Evolutionary conservation across 2,797 vertebrate genomes (phyloP), one percentile per base, ranked within the genome.

Genomic region (Cercopithecus petaurista): DNA sequence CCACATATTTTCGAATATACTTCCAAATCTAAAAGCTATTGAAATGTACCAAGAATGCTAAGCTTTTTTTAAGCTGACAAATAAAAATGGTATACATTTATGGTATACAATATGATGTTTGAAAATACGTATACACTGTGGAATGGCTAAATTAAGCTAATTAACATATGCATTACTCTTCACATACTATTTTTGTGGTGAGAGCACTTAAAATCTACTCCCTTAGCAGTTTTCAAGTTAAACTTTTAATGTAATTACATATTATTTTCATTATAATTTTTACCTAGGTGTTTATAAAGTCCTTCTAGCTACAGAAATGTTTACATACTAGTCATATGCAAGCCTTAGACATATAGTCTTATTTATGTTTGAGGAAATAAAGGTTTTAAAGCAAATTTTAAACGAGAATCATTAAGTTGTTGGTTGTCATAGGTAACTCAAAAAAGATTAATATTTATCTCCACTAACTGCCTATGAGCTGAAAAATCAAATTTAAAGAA

Each of bases 381-480:
- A 80, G 15, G 46, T 75, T 77, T 89, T 81, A 76, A 93, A 46
- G n/a, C 24, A 86, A 33, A 55, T 88, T 95, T 88, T 82, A 93
- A 75, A 90, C 0, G 52, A 11, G 22, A 85, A 91, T n/a, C 15
- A 67, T 24, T 2, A 95, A 28, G 43, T 33, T 88, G 33, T 39
- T 30, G 14, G 13, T 46, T 76, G 33, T 36, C 5, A 17, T 64
- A 89, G 92, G 26, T 84, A 90, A 91, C 12, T 92, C 30, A 67
- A 79, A 79, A 61, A 90, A 88, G 12, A 70, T 50, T 28, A 80
- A 92, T 24, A 91, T 61, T 76, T 86, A 81, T 43, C 33, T 95
- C 88, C 87, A 36, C 11, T 91, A 84, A 57, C 1, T 75, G 59
- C 22, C 46, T 61, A 79, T 43, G 84, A 87, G 70, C 33, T 93